Percentiles rank a stretch among this genome's conserved stretches.
Evolutionary conservation across 2,888 invertebrate genomes (phyloP).

Genomic region (Zhuqinia jingwanae): DNA sequence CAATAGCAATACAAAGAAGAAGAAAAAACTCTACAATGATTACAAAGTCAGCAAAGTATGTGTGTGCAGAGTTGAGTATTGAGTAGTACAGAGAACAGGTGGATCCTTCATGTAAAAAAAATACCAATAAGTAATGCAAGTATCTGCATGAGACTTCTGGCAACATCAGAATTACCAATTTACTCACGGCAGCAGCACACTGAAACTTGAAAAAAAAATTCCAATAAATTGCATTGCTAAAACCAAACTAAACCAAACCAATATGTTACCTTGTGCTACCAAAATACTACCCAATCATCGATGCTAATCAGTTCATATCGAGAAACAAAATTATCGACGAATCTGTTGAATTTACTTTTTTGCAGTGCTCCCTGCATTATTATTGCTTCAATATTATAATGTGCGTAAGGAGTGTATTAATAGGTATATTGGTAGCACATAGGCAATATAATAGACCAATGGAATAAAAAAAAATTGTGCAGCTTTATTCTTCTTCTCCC

Average conservation of each 20-base stretch:
- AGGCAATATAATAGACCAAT: not conserved
- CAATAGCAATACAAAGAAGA: too few species aligned
- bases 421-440: not conserved
- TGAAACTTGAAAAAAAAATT: not conserved
- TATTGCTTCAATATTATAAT: not conserved
- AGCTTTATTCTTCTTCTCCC: not conserved
- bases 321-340: constrained; percentile 32
- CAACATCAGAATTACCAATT: not conserved
- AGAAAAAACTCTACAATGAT: too few species aligned
- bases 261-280: too few species aligned
- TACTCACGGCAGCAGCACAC: not conserved
- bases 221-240: too few species aligned
- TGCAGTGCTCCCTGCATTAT: constrained; percentile 4
- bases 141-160: not conserved
- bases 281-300: not conserved
- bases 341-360: not conserved
- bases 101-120: not conserved
- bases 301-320: constrained; percentile 43
- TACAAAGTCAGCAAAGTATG: too few species aligned
- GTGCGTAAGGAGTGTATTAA: too few species aligned
- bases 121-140: not conserved
- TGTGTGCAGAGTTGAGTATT: too few species aligned
- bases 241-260: not conserved
- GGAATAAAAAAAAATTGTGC: not conserved
- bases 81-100: too few species aligned